Percentiles rank a stretch among this genome's conserved stretches.
phyloP scores from a whole-genome alignment of 92 coral and sea anemone genomes.

The Montipora capitata region DNA sequence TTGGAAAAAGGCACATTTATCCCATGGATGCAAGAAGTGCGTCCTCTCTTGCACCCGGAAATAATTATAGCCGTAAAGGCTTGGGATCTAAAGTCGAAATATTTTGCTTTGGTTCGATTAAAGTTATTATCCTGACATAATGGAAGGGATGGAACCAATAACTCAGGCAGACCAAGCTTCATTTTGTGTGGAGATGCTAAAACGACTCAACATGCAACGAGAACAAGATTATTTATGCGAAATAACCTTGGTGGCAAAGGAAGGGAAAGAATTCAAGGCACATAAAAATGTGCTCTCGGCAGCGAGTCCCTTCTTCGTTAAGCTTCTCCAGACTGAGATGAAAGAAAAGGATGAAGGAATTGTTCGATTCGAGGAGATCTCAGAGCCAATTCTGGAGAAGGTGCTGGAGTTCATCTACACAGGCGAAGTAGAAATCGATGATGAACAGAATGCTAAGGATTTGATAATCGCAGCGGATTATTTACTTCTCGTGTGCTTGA shows the following conservation, averaged over 20 bases:
- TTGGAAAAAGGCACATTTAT: too few relatives aligned
- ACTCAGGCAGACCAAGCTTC: conserved; percentile 1
- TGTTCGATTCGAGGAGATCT: conserved; percentile 22
- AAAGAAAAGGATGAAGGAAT: conserved; percentile 28
- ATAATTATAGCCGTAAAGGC: neutral
- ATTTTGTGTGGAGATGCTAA: conserved; percentile 26
- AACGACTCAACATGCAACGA: conserved; percentile 31
- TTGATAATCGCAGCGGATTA: conserved; percentile 26
- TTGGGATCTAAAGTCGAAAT: neutral
- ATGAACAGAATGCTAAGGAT: neutral
- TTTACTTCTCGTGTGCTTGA: conserved; percentile 7
- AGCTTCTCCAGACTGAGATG: conserved; percentile 37
- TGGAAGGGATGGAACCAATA: neutral
- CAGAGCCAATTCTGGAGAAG: neutral
- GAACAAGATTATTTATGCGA: conserved; percentile 38
- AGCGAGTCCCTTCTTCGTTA: conserved; percentile 30
- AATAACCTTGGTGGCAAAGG: conserved; percentile 32
- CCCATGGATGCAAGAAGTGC: neutral
- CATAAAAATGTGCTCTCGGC: conserved; percentile 38
- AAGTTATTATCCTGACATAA: neutral
- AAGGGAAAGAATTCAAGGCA: conserved; percentile 29
- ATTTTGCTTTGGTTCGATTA: too few relatives aligned
- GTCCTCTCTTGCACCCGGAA: neutral
- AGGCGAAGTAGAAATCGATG: neutral
- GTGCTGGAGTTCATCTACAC: conserved; percentile 17